phyloP scores from a whole-genome alignment of 1,140 invertebrate genomes.

The Neelides sp. region DNA sequence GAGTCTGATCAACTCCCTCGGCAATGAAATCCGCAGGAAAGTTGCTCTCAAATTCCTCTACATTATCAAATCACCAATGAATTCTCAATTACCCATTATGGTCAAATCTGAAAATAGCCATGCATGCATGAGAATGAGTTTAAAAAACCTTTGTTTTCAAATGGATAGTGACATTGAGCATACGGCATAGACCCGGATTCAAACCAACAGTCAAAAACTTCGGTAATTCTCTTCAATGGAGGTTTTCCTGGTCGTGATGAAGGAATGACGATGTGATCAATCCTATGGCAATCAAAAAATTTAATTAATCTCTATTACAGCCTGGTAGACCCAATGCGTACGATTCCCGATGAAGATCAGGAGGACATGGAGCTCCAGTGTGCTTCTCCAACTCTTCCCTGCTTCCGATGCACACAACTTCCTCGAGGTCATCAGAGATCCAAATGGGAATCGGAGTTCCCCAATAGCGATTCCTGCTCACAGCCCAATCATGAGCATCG shows the following conservation, averaged over 20 bases:
- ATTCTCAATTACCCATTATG: neutral
- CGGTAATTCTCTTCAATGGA: conserved; percentile 66
- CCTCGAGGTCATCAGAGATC: conserved; percentile 86
- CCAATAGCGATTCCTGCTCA: conserved; percentile 25
- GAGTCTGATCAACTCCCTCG: conserved; percentile 97
- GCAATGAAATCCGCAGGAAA: conserved; percentile 99
- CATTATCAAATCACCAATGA: no score
- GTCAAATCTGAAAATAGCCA: neutral
- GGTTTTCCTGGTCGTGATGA: conserved; percentile 69
- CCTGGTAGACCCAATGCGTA: conserved; percentile 31
- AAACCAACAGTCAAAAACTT: conserved; percentile 99
- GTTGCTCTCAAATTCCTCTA: conserved; percentile 72
- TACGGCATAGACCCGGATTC: conserved; percentile 99
- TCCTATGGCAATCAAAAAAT: conserved; percentile 37
- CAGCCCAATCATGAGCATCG: conserved; percentile 90
- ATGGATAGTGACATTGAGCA: conserved; percentile 93
- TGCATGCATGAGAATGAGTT: neutral
- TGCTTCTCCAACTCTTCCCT: conserved; percentile 78
- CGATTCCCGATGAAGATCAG: conserved; percentile 87
- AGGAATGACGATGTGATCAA: conserved; percentile 89
- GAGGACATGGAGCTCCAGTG: conserved; percentile 44
- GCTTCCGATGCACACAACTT: conserved; percentile 87
- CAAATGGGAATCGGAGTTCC: conserved; percentile 98
- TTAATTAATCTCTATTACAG: neutral
- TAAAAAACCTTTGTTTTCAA: conserved; percentile 56